Evolutionary conservation across 1,140 invertebrate species (phyloP), one percentile per base, ranked within the genome.

Genomic region (Coptotermes formosanus): DNA sequence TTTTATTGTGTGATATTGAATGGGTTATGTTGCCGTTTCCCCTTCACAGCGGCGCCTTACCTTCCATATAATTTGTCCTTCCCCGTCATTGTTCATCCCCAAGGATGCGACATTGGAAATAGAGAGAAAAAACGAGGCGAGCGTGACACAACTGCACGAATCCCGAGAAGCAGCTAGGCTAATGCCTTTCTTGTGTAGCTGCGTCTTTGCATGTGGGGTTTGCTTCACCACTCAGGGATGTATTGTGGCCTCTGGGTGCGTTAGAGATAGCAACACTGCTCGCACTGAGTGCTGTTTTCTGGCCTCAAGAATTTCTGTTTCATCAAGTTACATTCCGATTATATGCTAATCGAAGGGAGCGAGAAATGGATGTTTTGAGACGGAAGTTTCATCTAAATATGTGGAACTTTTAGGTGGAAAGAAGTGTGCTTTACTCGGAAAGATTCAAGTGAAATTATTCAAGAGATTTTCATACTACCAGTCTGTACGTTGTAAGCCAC

Each of bases 131-230:
- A 38, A 38, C 38, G 52, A 55, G 14, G 52, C 52, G 16, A 55
- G 19, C 52, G 52, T 21, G 19, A 55, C 14, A 4, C 52, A 55
- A 4, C 7, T 55, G 12, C 52, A 55, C 19, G 14, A 55, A 55
- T 12, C 11, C 2, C 30, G 64, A 75, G 0, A n/a, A 75, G n/a
- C n/a, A 8, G 64, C 7, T 25, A 75, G 64, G 8, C 64, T 75
- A 75, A 75, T 75, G 64, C 64, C 64, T 75, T 75, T 75, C 64
- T 75, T 75, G 64, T 75, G 64, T 75, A 75, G 0, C n/a, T 75
- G n/a, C 0, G 25, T 75, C 25, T 19, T 48, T 55, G 52, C 52
- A 16, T 55, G 52, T 21, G 14, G 52, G 0, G 52, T 19, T 55
- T 55, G 52, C 52, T 21, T 55, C 52, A 19, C n/a, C 64, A 75